Evolutionary conservation across 64 coral and sea anemone genomes (phyloP), one percentile per base, ranked within the genome.

Genomic region (Hydrozoanthus tunicans): DNA sequence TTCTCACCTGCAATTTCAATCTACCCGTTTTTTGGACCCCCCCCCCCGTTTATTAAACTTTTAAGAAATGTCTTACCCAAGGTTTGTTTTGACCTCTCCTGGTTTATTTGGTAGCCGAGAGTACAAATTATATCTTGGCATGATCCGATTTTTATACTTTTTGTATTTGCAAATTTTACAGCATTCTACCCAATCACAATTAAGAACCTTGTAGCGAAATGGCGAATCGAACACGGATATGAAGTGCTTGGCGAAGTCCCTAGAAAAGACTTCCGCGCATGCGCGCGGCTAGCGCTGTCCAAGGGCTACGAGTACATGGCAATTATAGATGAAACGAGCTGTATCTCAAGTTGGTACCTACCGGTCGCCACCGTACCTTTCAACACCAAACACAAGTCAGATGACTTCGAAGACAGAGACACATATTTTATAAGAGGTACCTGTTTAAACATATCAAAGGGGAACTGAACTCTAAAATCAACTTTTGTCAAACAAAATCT

Each of bases 241-340:
- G 68, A 78, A 53, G 78, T 81, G n/a, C 66, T 93, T 58, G 92
- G 92, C 8, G 73, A 66, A 4, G 92, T 93, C 52, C 77, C 85
- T 51, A 81, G 77, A 73, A 90, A 59, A 73, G 85, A 93, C 60
- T 89, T 80, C 58, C 71, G 11, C 86, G 66, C 92, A 82, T 93
- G 92, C 77, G 85, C 92, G 81, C 64, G 85, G 17, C 85, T 93
- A 10, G 92, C 86, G 14, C 53, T 93, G 51, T 93, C 92, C 8
- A 86, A 79, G 78, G 92, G 92, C 10, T 93, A 93, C 13, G 86
- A 93, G 15, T 93, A 93, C 51, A 93, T 93, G 92, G 78, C 86
- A 6, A 90, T 93, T 15, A 86, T 93, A 51, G 92, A 79, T 53
- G 67, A 59, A 0, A 90, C 92, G 4, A 90, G 79, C 65, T 93